A percentile compares a stretch with the other conserved stretches of the same genome.
Conservation (phyloP, 2,888 invertebrate genomes). For the Caenorhabditis panamensis region DNA sequence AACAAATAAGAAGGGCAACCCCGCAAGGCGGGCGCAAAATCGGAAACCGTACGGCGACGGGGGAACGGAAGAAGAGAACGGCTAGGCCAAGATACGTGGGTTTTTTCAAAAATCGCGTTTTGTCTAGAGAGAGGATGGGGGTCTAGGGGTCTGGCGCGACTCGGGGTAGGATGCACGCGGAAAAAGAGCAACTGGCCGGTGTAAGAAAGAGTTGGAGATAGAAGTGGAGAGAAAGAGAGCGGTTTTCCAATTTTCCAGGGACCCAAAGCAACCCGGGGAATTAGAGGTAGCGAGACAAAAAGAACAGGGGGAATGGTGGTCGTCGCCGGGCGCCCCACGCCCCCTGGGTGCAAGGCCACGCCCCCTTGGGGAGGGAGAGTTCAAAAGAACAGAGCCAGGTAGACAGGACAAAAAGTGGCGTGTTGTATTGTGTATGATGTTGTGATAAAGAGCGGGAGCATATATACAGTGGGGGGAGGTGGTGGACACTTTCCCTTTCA, state of each 20-base stretch:
- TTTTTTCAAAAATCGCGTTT: slow-evolving; percentile 4
- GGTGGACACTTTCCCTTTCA: slow-evolving; percentile 8
- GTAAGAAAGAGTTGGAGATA: not conserved
- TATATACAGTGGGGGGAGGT: not conserved
- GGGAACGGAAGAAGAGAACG: not conserved
- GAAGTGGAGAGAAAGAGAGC: no score
- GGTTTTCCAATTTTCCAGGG: slow-evolving; percentile 24
- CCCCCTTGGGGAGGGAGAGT: slow-evolving; percentile 6
- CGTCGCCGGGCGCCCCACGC: slow-evolving; percentile 11
- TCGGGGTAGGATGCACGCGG: not conserved
- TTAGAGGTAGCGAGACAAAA: slow-evolving; percentile 1
- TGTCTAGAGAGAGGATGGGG: not conserved
- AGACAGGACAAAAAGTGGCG: not conserved
- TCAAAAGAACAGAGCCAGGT: slow-evolving; percentile 35
- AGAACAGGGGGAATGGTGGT: not conserved
- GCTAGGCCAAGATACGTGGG: not conserved
- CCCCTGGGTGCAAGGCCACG: slow-evolving; percentile 1
- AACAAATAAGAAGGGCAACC: slow-evolving; percentile 54
- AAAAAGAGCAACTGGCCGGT: slow-evolving; percentile 30
- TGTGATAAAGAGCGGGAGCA: slow-evolving; percentile 2
- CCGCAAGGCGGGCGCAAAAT: not conserved
- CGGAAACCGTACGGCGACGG: slow-evolving; percentile 8
- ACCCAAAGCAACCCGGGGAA: slow-evolving; percentile 11
- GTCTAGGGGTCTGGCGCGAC: no score
- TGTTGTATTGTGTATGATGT: slow-evolving; percentile 12